Conservation (phyloP, 2,113 vertebrate species). For the Trogon melanurus region DNA sequence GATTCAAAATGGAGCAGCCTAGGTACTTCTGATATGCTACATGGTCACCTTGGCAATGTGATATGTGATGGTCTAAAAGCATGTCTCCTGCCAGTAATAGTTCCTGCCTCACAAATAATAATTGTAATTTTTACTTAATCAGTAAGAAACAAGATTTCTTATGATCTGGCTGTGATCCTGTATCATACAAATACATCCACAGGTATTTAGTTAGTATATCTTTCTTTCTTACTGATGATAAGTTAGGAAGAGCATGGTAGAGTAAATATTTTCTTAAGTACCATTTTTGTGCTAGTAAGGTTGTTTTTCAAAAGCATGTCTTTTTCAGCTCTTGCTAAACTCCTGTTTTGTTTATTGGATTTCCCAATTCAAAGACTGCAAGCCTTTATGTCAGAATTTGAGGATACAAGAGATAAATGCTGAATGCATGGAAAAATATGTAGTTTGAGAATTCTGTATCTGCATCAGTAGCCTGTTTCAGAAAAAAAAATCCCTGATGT, state of each 20-base stretch:
- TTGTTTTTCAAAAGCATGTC: not conserved
- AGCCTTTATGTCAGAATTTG: not conserved
- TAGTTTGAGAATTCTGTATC: not conserved
- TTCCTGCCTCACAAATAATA: not conserved
- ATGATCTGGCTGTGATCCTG: too few relatives aligned
- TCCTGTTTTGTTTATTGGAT: not conserved
- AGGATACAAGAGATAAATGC: not conserved
- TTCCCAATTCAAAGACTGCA: not conserved
- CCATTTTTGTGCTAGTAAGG: not conserved
- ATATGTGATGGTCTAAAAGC: not conserved
- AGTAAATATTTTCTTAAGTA: not conserved
- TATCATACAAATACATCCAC: not conserved
- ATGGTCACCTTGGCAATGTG: not conserved
- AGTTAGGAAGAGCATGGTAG: not conserved
- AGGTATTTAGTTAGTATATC: not conserved
- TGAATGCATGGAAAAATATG: not conserved
- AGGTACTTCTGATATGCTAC: not conserved
- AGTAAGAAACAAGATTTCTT: not conserved
- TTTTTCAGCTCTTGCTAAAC: not conserved
- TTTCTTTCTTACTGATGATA: not conserved
- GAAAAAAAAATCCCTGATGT: not conserved
- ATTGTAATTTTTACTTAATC: not conserved
- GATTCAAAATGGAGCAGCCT: not conserved
- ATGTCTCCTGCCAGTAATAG: not conserved
- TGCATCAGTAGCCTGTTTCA: not conserved